These are phyloP conservation scores for Diorhabda sublineata DNA, from an alignment of 1,140 invertebrate genomes.

Conservation along the genomic window DNA sequence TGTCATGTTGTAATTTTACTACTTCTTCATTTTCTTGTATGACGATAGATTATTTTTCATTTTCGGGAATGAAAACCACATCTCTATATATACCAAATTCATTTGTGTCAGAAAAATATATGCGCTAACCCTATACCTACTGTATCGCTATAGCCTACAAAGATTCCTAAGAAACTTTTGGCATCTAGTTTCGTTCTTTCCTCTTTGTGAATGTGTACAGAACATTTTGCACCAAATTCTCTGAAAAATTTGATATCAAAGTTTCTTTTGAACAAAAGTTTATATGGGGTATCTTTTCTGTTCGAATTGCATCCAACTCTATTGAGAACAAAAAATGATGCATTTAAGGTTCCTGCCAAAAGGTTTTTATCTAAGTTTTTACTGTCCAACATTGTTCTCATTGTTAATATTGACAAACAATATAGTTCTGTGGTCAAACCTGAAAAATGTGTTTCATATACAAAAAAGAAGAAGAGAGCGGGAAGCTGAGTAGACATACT, in stretches of 20 bases:
- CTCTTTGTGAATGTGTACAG: conserved; percentile 11
- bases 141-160: conserved; percentile 13
- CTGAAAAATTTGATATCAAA: background rate
- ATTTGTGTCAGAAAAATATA: conserved; percentile 15
- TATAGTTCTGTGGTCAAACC: too few relatives aligned
- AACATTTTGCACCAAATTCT: background rate
- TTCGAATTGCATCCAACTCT: background rate
- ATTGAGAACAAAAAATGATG: background rate
- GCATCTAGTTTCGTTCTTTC: conserved; percentile 11
- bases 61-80: background rate
- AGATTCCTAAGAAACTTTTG: conserved; percentile 15
- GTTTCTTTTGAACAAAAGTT: conserved; percentile 4
- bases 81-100: background rate
- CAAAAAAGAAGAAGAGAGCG: too few relatives aligned
- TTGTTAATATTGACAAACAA: too few relatives aligned
- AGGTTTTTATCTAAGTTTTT: background rate
- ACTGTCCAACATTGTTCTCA: conserved; percentile 38
- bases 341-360: background rate
- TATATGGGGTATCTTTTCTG: background rate
- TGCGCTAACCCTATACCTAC: conserved; percentile 15
- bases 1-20: background rate
- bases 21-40: background rate
- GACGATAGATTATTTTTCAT: background rate
- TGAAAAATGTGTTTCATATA: too few relatives aligned
- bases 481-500: too few relatives aligned